Evolutionary conservation across 1,140 invertebrate species (phyloP), one percentile per base, ranked within the genome.

Genomic region (Onthophagus taurus): DNA sequence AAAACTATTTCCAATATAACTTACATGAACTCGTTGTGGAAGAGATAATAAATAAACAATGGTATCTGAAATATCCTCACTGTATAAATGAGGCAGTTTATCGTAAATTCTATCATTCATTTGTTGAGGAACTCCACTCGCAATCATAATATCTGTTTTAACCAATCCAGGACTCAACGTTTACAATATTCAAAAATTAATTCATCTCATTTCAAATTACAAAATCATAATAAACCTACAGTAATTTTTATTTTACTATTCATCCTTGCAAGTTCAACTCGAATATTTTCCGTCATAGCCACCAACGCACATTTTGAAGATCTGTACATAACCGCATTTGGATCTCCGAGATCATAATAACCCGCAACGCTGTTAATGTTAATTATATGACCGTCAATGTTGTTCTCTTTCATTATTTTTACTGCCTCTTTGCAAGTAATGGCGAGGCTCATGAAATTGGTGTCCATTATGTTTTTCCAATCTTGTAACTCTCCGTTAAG

Each of bases 361-460:
- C 68, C 69, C 26, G 53, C 42, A 19, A 68, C 37, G 49, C 70
- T 72, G 26, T 74, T 77, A 21, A 81, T 66, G 42, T 77, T 70
- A 36, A 81, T 71, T 43, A 81, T 72, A 49, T 83, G 78, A 1
- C 81, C 81, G 47, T 78, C 69, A 7, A 77, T 63, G n/a, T 64
- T 56, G 16, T 68, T 62, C 47, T 72, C 67, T 37, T 61, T 65
- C 76, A 83, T 79, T 2, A 71, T 63, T 43, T 66, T 66, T 1
- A 80, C 61, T 7, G 73, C 67, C 53, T 78, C 72, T 38, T 69
- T 61, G 1, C 69, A 67, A 44, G 73, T 75, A 11, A 78, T 66
- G 13, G 65, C 65, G 2, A 74, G 52, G 0, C 64, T 75, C 16
- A 79, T 48, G 1, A 79, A 68, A 53, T 81, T 81, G 0, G 76